Evolutionary conservation across 2,888 invertebrate species (phyloP).

Genomic region (Lampropteryx suffumata): DNA sequence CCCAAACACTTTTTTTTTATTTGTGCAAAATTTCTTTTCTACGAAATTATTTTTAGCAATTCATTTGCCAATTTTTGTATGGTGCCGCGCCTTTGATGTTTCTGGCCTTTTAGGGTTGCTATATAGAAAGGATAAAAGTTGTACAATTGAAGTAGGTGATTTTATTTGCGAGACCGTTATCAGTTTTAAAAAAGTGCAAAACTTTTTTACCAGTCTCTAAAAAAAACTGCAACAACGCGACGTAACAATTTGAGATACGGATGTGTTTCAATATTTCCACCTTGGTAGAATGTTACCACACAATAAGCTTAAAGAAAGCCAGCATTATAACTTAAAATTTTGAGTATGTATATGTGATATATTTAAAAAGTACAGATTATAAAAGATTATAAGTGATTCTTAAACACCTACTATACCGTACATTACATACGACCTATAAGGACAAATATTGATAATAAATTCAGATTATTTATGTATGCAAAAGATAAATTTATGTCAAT

Average conservation of each 20-base stretch:
- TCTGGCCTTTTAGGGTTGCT: constrained; percentile 42
- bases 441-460: constrained; percentile 12
- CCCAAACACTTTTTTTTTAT: constrained; percentile 34
- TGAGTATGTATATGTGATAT: too few species aligned
- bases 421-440: too few species aligned
- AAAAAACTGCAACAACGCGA: too few species aligned
- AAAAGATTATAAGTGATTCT: constrained; percentile 1
- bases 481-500: constrained; percentile 15
- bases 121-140: constrained; percentile 36
- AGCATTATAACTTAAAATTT: too few species aligned
- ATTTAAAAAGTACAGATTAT: too few species aligned
- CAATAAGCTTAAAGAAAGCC: too few species aligned
- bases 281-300: too few species aligned
- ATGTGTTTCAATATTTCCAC: too few species aligned
- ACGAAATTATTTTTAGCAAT: constrained; percentile 46
- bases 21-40: constrained; percentile 76
- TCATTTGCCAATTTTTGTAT: constrained; percentile 39
- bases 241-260: too few species aligned
- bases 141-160: constrained; percentile 19
- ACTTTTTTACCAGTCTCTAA: too few species aligned
- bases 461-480: constrained; percentile 23
- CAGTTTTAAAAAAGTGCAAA: neutral
- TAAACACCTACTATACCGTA: constrained; percentile 19
- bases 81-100: constrained; percentile 24
- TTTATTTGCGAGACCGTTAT: constrained; percentile 2